A percentile compares a stretch with the other conserved stretches of the same genome.
Conservation (phyloP, 2,113 vertebrate genomes). For the Conger conger region DNA sequence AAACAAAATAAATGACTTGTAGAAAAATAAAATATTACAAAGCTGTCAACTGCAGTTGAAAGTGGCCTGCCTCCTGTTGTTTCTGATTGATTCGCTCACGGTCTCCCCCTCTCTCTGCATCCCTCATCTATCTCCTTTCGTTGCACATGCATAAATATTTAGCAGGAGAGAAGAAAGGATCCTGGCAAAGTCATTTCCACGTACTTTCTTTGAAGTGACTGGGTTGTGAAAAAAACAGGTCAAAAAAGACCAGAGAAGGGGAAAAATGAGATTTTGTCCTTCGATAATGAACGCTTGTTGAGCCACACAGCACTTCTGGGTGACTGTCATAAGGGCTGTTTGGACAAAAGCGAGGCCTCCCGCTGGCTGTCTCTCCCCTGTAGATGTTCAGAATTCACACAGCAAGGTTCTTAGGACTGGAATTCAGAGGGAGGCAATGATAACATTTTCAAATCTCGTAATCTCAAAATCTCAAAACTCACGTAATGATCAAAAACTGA, state of each 20-base stretch:
- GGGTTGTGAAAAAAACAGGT: not conserved
- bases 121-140: conserved; percentile 14
- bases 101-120: not conserved
- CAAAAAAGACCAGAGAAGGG: conserved; percentile 8
- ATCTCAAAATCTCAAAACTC: no score
- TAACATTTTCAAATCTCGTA: conserved; percentile 62
- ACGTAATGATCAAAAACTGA: conserved; percentile 46
- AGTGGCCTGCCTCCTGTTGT: conserved; percentile 21
- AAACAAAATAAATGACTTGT: not conserved
- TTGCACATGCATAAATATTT: conserved; percentile 32
- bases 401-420: conserved; percentile 61
- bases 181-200: conserved; percentile 24
- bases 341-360: conserved; percentile 44
- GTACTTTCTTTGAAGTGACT: conserved; percentile 25
- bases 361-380: conserved; percentile 49
- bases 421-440: conserved; percentile 58
- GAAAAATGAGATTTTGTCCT: conserved; percentile 11
- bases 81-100: not conserved
- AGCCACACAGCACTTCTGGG: conserved; percentile 32
- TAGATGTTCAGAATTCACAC: conserved; percentile 49
- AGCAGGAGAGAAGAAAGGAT: conserved; percentile 26
- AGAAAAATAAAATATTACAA: not conserved
- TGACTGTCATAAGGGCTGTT: conserved; percentile 37
- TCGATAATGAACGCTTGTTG: conserved; percentile 18
- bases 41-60: conserved; percentile 12